Conservation (phyloP, 2,797 vertebrate species). For the Tenualosa ilisha region DNA sequence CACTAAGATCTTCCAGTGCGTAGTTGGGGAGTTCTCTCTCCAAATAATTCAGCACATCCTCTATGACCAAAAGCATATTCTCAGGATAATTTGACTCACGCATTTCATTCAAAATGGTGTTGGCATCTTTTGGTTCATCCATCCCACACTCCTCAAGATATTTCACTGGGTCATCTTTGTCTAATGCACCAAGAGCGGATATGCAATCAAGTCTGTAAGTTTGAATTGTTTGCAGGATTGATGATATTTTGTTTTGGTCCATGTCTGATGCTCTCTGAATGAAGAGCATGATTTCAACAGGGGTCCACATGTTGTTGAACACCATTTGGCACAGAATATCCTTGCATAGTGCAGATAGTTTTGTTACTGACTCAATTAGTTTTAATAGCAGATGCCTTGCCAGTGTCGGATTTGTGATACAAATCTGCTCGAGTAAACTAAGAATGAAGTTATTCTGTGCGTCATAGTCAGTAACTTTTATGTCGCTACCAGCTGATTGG, state of each 20-base stretch:
- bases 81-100: conserved; percentile 39
- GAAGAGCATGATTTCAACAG: conserved; percentile 46
- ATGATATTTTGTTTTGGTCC: conserved; percentile 29
- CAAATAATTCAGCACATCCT: conserved; percentile 42
- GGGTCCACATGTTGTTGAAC: conserved; percentile 53
- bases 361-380: conserved; percentile 35
- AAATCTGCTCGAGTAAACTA: conserved; percentile 36
- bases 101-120: conserved; percentile 46
- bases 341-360: conserved; percentile 34
- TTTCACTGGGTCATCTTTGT: conserved; percentile 10
- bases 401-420: conserved; percentile 39
- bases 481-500: not conserved
- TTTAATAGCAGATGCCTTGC: conserved; percentile 35
- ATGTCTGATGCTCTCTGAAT: conserved; percentile 25
- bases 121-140: conserved; percentile 32
- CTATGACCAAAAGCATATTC: conserved; percentile 31
- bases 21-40: conserved; percentile 32
- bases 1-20: not conserved
- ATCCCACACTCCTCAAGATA: not conserved
- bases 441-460: conserved; percentile 40
- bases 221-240: conserved; percentile 45
- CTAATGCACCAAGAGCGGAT: conserved; percentile 17
- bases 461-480: conserved; percentile 10
- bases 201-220: conserved; percentile 42
- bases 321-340: conserved; percentile 45